A percentile compares a stretch with the other conserved stretches of the same genome.
Conservation (phyloP, 1,140 invertebrate genomes). For the Formica selysi region DNA sequence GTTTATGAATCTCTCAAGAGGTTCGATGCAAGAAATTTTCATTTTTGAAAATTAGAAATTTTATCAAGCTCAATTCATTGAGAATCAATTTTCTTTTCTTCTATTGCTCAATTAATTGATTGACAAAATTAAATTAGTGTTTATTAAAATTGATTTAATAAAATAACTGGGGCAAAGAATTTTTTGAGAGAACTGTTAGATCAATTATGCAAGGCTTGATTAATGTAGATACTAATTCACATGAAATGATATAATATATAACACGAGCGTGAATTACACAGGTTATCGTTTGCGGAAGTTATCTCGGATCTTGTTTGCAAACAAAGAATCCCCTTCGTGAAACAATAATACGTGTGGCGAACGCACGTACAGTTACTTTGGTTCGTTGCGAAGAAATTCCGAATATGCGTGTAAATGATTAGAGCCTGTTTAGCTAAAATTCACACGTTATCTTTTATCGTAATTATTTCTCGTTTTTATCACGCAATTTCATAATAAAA, state of each 20-base stretch:
- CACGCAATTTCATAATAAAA: background rate
- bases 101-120: background rate
- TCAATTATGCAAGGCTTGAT: conserved; percentile 5
- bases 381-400: background rate
- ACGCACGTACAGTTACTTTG: background rate
- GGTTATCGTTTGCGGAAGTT: conserved; percentile 24
- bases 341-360: background rate
- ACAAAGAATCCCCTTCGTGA: conserved; percentile 43
- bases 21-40: background rate
- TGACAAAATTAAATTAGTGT: conserved; percentile 2
- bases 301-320: conserved; percentile 68
- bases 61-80: background rate
- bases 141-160: background rate
- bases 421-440: background rate
- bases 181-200: too few relatives aligned
- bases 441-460: conserved; percentile 3
- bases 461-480: background rate
- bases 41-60: background rate
- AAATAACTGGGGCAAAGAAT: background rate
- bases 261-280: background rate
- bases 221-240: background rate
- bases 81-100: background rate
- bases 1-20: background rate
- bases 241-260: conserved; percentile 8
- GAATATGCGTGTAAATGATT: background rate